Base-by-base conservation (phyloP, 2,888 invertebrate species). In the Leucania comma region DNA sequence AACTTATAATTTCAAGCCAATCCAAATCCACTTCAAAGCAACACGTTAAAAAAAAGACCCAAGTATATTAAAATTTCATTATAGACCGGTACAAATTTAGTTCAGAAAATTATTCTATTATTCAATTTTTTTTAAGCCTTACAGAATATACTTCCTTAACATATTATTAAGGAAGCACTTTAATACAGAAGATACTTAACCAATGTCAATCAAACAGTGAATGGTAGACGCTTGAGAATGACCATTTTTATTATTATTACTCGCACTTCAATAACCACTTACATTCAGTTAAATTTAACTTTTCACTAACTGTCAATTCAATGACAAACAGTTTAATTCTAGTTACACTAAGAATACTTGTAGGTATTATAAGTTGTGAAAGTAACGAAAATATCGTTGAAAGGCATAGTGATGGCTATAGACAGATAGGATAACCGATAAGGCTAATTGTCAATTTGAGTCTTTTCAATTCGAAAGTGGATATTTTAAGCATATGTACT, bases 221-320 rank as follows among this genome's bases (percentile, higher is more conserved):
- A 69, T 48, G 38, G 29, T 60, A 29, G 32, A 53, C 71, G 66
- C 59, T 71, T 32, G 32, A 71, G 63, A 71, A 56, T 38, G 60
- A 63, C 60, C 26, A 67, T 63, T 58, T 42, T 53, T 71, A 61
- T 26, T 60, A 22, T 64, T 73, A 65, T 68, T 42, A 68, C 35
- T 74, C 35, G 53, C 78, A 66, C 72, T 66, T 73, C 61, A 81
- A 67, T 53, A 65, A 22, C 58, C 63, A 56, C 72, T 80, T 81
- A 66, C 20, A 66, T 75, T 61, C 46, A 24, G 42, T 54, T 64
- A 61, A 54, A 79, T 72, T 77, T 53, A 79, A 72, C 77, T 63
- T 59, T 59, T 63, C 58, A 66, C 22, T 32, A 71, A 66, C 59
- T 80, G 80, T 75, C 78, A 77, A 70, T n/a, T 35, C 3, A 6